Evolutionary conservation across 2,113 vertebrate genomes (phyloP).

Genomic region (Tupaia tana): DNA sequence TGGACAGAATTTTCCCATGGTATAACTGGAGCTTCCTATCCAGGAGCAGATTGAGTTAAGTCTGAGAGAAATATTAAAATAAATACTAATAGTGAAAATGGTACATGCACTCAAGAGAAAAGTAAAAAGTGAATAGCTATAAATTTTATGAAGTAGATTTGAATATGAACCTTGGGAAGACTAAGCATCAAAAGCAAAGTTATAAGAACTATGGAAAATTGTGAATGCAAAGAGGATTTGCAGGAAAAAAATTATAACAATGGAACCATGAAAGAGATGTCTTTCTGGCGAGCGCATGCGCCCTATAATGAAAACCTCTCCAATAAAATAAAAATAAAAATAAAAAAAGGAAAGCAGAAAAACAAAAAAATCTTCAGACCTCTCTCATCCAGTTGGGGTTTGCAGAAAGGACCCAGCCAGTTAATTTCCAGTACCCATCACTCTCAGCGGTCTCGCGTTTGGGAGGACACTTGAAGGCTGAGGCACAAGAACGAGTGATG

Average conservation of each 20-base stretch:
- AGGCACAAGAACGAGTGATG: background rate
- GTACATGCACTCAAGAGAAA: background rate
- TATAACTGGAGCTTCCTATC: background rate
- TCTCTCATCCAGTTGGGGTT: background rate
- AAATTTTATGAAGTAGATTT: slow-evolving; percentile 22
- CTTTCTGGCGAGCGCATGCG: too few species aligned
- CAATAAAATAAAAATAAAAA: too few species aligned
- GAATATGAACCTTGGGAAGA: background rate
- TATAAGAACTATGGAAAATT: background rate
- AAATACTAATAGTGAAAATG: background rate
- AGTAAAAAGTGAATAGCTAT: background rate
- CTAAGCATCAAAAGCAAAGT: slow-evolving; percentile 34
- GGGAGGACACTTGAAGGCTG: background rate
- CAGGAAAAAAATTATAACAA: background rate
- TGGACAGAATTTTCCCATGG: background rate
- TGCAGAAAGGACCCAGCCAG: background rate
- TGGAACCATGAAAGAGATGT: background rate
- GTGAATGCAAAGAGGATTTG: background rate
- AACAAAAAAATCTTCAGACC: too few species aligned
- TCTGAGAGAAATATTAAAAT: background rate
- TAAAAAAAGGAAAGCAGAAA: too few species aligned
- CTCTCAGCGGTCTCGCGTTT: background rate
- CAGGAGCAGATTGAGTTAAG: background rate
- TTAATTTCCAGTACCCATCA: background rate
- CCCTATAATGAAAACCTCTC: too few species aligned